Evolutionary conservation across 2,113 vertebrate species (phyloP).

Genomic region (Nicator chloris): DNA sequence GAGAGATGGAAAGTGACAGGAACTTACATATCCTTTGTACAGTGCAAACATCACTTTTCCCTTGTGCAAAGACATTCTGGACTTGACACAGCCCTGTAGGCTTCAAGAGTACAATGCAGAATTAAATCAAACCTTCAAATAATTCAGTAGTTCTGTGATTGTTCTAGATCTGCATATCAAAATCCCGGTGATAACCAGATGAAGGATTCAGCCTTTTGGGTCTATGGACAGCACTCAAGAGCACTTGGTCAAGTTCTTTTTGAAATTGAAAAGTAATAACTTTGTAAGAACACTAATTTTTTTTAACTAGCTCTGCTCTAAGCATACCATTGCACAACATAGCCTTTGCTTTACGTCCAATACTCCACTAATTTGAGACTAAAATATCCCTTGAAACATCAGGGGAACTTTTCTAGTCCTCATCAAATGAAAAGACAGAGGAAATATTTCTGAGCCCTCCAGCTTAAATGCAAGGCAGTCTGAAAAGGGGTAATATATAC

Average conservation of each 20-base stretch:
- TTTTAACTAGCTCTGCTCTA: not conserved
- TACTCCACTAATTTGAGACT: not conserved
- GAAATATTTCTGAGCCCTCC: not conserved
- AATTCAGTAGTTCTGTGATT: not conserved
- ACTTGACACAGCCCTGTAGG: not conserved
- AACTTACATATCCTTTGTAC: not conserved
- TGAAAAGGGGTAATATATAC: not conserved
- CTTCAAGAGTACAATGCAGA: not conserved
- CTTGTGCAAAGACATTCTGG: not conserved
- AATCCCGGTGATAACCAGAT: not conserved
- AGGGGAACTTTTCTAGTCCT: not conserved
- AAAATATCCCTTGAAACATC: not conserved
- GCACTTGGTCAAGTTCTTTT: not conserved
- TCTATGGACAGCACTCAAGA: not conserved
- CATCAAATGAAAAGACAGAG: not conserved
- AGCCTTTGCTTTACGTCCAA: not conserved
- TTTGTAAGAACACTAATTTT: not conserved
- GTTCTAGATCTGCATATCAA: not conserved
- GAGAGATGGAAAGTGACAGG: not conserved
- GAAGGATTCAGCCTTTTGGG: not conserved
- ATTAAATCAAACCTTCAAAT: not conserved
- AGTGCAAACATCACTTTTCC: not conserved
- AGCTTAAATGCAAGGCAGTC: not conserved
- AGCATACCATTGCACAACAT: not conserved
- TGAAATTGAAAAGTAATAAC: not conserved